Evolutionary conservation across 2,888 invertebrate species (phyloP), one percentile per base, ranked within the genome.

Genomic region (Chydorus sphaericus): DNA sequence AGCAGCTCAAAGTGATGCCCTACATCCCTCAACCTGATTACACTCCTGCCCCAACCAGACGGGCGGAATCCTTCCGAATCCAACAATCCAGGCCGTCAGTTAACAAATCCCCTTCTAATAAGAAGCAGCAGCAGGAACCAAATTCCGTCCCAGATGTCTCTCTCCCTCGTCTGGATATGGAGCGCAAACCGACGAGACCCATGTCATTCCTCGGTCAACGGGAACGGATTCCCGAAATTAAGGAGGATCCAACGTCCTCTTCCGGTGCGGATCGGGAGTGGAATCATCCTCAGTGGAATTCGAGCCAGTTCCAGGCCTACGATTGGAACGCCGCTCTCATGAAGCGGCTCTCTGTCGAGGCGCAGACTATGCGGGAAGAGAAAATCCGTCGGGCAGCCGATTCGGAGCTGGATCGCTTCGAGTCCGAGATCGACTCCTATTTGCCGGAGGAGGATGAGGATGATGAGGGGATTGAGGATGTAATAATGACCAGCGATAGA

Each of bases 21-120:
- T 57, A 44, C 48, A 57, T 57, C 33, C 57, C 57, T 10, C 54
- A 54, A 10, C 57, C 57, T 6, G 57, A 57, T 44, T 57, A 57
- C 37, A 53, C 52, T 20, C 54, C 52, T 8, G 14, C 48, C 18
- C 57, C 57, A 1, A 33, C 52, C 26, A 48, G 53, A 6, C 36
- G 37, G 23, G 31, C 16, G 14, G 37, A 33, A 11, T 18, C 37
- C 14, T 8, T 16, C 18, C 37, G 36, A 7, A 29, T 20, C 14
- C 39, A 10, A 16, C 39, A 16, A 36, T 36, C 36, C 20, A 39
- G 5, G 1, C 39, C 16, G 18, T 18, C 16, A 14, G 39, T 23
- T 6, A 39, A 10, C 18, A 18, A n/a, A 39, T 39, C 2, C 39
- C 39, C n/a, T n/a, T n/a, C n/a, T n/a, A n/a, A 16, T 23, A 23